These are phyloP conservation scores for Phocoena phocoena DNA, from an alignment of 2,113 vertebrate species.

Conservation along the genomic window DNA sequence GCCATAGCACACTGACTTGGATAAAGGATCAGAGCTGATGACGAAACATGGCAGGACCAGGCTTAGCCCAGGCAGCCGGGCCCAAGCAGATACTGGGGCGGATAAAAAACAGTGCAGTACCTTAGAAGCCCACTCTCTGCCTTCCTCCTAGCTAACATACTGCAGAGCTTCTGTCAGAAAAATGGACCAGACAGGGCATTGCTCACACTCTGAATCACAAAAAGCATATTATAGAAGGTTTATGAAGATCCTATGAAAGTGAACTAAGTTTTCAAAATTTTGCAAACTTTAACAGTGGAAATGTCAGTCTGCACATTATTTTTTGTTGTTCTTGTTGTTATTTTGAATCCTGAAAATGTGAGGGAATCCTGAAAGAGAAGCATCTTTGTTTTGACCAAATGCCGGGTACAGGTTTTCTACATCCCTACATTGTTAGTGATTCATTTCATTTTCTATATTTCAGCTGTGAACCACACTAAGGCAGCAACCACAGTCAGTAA, in stretches of 20 bases:
- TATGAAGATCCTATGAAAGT: conserved; percentile 42
- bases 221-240: conserved; percentile 73
- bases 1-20: conserved; percentile 82
- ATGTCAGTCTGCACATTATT: not conserved
- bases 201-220: conserved; percentile 80
- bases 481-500: not conserved
- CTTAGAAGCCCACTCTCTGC: conserved; percentile 67
- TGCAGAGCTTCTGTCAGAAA: conserved; percentile 80
- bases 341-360: not conserved
- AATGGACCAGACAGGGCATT: conserved; percentile 73
- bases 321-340: not conserved
- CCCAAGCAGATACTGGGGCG: conserved; percentile 38
- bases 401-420: not conserved
- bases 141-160: conserved; percentile 77
- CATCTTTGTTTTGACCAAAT: not conserved
- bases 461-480: not conserved
- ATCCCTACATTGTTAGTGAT: not conserved
- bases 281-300: not conserved
- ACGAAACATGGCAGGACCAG: conserved; percentile 79
- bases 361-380: conserved; percentile 9
- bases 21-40: conserved; percentile 83
- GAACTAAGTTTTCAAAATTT: conserved; percentile 47
- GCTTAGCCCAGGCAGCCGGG: conserved; percentile 71
- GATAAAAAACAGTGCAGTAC: conserved; percentile 70
- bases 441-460: not conserved